These are phyloP conservation scores for Hypomesus transpacificus DNA, from an alignment of 2,113 vertebrate species.

Conservation along the genomic window DNA sequence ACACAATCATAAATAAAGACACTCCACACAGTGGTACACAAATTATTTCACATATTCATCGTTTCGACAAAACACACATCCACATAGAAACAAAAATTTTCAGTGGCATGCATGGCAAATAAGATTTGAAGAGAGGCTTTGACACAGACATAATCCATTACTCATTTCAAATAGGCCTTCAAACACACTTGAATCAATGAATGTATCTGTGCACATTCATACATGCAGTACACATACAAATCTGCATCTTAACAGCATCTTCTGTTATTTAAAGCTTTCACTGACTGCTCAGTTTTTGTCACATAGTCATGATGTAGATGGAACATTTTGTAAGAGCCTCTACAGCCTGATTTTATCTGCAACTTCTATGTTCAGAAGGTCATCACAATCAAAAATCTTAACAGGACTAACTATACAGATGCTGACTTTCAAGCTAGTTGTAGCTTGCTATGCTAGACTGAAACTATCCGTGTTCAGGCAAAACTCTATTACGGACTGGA, in stretches of 20 bases:
- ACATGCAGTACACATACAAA: too few species aligned
- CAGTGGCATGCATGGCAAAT: not conserved
- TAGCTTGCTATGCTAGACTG: not conserved
- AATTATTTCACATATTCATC: too few species aligned
- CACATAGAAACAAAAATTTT: not conserved
- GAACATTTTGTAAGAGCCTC: constrained; percentile 3
- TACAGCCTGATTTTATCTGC: constrained; percentile 10
- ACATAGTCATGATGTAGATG: constrained; percentile 8
- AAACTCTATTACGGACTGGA: constrained; percentile 50
- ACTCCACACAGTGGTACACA: too few species aligned
- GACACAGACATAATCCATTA: too few species aligned
- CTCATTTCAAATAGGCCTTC: too few species aligned
- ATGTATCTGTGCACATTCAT: too few species aligned
- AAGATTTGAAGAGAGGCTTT: too few species aligned
- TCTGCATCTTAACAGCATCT: not conserved
- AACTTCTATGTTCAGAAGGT: constrained; percentile 14
- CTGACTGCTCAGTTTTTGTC: constrained; percentile 6
- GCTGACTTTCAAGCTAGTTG: constrained; percentile 10
- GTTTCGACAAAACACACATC: not conserved
- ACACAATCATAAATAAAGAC: not conserved
- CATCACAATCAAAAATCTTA: constrained; percentile 28
- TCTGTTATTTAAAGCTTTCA: constrained; percentile 5
- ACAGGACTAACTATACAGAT: not conserved
- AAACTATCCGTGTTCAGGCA: constrained; percentile 15
- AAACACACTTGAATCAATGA: too few species aligned